These are phyloP conservation scores for Autographa gamma DNA, from an alignment of 2,888 invertebrate species.

Conservation along the genomic window DNA sequence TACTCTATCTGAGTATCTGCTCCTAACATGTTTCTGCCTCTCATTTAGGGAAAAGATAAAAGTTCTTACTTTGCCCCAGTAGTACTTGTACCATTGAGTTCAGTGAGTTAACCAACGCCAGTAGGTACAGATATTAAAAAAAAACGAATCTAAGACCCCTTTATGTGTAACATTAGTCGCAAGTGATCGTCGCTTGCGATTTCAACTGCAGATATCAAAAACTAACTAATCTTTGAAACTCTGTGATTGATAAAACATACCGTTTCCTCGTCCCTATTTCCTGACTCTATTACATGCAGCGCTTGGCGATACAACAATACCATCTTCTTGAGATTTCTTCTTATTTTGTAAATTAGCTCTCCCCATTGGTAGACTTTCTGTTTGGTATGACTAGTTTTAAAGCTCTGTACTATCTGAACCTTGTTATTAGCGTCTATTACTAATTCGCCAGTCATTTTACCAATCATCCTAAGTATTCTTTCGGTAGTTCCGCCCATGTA, in stretches of 20 bases:
- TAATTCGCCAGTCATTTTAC: slow-evolving; percentile 34
- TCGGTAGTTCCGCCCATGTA: accelerated
- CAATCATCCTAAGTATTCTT: slow-evolving; percentile 26
- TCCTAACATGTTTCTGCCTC: too few relatives aligned
- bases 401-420: slow-evolving; percentile 44
- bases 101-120: too few relatives aligned
- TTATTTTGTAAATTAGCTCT: slow-evolving; percentile 47
- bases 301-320: background rate
- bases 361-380: slow-evolving; percentile 45
- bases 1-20: too few relatives aligned
- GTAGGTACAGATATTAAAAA: too few relatives aligned
- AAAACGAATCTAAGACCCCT: too few relatives aligned
- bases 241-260: background rate
- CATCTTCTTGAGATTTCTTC: slow-evolving; percentile 54
- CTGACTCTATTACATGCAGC: background rate
- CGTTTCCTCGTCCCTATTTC: background rate
- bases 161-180: too few relatives aligned
- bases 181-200: too few relatives aligned
- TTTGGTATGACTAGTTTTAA: slow-evolving; percentile 26
- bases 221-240: background rate
- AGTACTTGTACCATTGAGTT: too few relatives aligned
- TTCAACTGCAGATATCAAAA: too few relatives aligned
- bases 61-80: too few relatives aligned
- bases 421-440: slow-evolving; percentile 53
- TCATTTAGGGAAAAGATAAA: too few relatives aligned